phyloP scores from a whole-genome alignment of 2,113 vertebrate genomes.

The Thinocorus orbignyianus region DNA sequence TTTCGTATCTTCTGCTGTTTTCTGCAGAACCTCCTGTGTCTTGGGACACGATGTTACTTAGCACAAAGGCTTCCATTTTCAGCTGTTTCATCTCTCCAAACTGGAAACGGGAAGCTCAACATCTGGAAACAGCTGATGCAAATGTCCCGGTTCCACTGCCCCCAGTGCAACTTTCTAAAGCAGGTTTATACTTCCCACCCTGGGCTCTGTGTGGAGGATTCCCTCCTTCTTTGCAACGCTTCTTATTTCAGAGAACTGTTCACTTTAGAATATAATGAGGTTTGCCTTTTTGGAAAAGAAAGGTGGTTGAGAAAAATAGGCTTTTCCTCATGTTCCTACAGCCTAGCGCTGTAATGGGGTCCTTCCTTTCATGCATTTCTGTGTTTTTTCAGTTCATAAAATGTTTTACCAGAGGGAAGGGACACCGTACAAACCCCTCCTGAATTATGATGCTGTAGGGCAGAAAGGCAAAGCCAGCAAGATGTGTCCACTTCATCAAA shows the following conservation, averaged over 20 bases:
- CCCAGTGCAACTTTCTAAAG: background rate
- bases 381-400: background rate
- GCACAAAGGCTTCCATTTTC: background rate
- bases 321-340: background rate
- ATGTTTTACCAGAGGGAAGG: background rate
- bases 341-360: background rate
- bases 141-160: background rate
- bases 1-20: background rate
- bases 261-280: background rate
- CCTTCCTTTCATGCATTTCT: background rate
- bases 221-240: background rate
- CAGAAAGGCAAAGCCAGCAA: background rate
- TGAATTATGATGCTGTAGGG: background rate
- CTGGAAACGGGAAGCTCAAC: background rate
- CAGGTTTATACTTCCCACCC: background rate
- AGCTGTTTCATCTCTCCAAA: background rate
- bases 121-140: background rate
- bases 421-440: background rate
- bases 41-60: background rate
- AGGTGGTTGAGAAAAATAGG: background rate
- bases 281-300: background rate
- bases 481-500: background rate
- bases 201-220: background rate
- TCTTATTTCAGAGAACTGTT: background rate
- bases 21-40: background rate